Evolutionary conservation across 2,888 invertebrate species (phyloP).

Genomic region (Diaperis boleti): DNA sequence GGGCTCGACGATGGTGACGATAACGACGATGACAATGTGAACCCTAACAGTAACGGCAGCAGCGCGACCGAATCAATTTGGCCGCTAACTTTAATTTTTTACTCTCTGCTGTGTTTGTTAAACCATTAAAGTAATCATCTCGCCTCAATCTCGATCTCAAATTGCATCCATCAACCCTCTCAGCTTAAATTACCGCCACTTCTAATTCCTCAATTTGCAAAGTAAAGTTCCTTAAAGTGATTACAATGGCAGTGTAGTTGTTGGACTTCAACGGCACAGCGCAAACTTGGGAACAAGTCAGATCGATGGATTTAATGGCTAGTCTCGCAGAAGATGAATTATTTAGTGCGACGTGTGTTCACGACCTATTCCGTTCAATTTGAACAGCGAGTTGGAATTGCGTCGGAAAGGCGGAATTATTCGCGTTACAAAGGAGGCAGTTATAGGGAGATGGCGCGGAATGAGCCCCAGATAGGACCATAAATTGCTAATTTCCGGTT

Average conservation of each 20-base stretch:
- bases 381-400: neutral
- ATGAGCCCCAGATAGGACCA: slow-evolving; percentile 14
- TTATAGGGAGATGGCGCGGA: slow-evolving; percentile 16
- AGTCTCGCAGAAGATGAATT: slow-evolving; percentile 5
- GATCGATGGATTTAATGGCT: slow-evolving; percentile 12
- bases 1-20: neutral
- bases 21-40: too few relatives aligned
- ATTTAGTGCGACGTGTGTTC: slow-evolving; percentile 11
- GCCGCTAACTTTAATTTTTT: too few relatives aligned
- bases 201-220: slow-evolving; percentile 1
- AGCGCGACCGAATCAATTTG: too few relatives aligned
- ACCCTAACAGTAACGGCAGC: too few relatives aligned
- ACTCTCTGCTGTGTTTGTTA: too few relatives aligned
- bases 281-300: slow-evolving; percentile 1
- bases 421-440: slow-evolving; percentile 15
- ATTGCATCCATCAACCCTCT: neutral
- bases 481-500: slow-evolving; percentile 30
- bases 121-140: too few relatives aligned
- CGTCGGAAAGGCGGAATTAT: slow-evolving; percentile 12
- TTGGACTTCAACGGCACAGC: slow-evolving; percentile 2
- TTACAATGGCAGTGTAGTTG: slow-evolving; percentile 11
- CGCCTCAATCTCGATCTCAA: too few relatives aligned
- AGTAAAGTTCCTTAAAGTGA: slow-evolving; percentile 13
- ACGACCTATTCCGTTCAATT: neutral
- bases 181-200: neutral